These are phyloP conservation scores for Anseranas semipalmata DNA, from an alignment of 2,113 vertebrate genomes.

Conservation along the genomic window DNA sequence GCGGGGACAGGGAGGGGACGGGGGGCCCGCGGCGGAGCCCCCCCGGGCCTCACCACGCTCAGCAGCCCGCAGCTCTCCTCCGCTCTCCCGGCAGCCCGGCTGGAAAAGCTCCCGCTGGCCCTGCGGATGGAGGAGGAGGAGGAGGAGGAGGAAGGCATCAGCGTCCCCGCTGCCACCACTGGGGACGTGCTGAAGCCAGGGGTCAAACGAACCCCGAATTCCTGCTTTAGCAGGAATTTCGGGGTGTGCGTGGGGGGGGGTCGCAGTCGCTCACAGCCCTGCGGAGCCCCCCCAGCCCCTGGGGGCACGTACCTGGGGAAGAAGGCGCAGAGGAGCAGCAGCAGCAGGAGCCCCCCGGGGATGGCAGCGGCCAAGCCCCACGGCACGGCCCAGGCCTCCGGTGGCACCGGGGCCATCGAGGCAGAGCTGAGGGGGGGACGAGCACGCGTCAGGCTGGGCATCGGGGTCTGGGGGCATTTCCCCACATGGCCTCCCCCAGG, in stretches of 20 bases:
- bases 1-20: not conserved
- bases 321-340: conserved; percentile 34
- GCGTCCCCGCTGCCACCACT: not conserved
- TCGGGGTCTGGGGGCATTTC: rapidly evolving
- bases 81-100: not conserved
- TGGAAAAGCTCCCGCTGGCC: not conserved
- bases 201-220: not conserved
- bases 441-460: not conserved
- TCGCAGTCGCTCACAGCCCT: too few relatives aligned
- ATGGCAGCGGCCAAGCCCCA: not conserved
- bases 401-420: not conserved
- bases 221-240: too few relatives aligned
- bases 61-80: not conserved
- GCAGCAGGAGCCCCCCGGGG: not conserved
- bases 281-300: too few relatives aligned
- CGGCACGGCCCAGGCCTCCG: too few relatives aligned
- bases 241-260: too few relatives aligned
- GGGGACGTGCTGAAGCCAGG: not conserved
- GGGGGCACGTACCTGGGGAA: not conserved
- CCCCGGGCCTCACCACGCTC: not conserved
- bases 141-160: not conserved
- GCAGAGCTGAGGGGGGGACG: not conserved
- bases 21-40: rapidly evolving
- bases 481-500: not conserved
- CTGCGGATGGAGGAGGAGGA: not conserved